These are phyloP conservation scores for Ctenopoma multispine DNA, from an alignment of 2,797 vertebrate species.

Conservation along the genomic window DNA sequence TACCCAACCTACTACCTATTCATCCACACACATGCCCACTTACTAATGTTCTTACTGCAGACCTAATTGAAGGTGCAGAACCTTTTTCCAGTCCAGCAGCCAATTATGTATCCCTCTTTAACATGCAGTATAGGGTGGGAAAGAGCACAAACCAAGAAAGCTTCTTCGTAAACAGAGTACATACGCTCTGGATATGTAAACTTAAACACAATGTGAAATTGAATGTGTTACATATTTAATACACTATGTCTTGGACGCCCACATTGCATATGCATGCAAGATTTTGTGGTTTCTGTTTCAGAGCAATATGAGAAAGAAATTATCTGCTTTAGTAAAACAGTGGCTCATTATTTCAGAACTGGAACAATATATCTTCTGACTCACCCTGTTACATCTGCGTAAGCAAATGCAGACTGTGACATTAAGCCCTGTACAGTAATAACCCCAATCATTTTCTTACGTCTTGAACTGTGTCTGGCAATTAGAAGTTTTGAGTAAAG, in stretches of 20 bases:
- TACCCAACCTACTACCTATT: background rate
- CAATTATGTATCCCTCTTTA: constrained; percentile 27
- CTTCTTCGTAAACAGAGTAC: too few species aligned
- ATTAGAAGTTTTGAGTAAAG: constrained; percentile 12
- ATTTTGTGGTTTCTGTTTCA: background rate
- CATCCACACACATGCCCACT: constrained; percentile 8
- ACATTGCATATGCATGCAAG: background rate
- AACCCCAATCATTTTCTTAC: background rate
- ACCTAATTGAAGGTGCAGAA: constrained; percentile 2
- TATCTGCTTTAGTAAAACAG: background rate
- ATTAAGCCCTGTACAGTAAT: background rate
- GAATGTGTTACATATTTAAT: background rate
- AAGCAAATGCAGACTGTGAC: constrained; percentile 23
- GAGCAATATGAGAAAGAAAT: background rate
- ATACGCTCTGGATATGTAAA: too few species aligned
- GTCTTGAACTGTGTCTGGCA: background rate
- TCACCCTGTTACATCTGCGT: constrained; percentile 9
- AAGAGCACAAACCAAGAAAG: background rate
- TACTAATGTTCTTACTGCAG: background rate
- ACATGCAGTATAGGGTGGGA: background rate
- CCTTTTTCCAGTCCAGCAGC: background rate
- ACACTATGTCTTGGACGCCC: background rate
- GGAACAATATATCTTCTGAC: constrained; percentile 18
- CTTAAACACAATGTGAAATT: too few species aligned
- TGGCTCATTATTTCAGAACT: constrained; percentile 43